Evolutionary conservation across 2,888 invertebrate species (phyloP).

Genomic region (Cetonia aurata): DNA sequence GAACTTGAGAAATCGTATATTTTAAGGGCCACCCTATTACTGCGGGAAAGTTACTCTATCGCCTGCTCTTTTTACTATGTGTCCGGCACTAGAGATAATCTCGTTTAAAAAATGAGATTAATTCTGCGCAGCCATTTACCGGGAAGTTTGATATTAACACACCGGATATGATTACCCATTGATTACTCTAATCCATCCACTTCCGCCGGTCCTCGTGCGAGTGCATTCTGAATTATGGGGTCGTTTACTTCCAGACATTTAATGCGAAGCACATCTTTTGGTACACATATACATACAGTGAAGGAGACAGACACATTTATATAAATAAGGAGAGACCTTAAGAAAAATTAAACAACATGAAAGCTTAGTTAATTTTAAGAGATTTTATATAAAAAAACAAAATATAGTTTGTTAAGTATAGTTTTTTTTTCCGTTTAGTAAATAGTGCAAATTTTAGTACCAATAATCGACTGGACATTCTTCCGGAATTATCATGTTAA

Average conservation of each 20-base stretch:
- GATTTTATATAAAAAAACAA: too few species aligned
- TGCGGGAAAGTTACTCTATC: slow-evolving; percentile 24
- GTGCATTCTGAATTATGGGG: slow-evolving; percentile 32
- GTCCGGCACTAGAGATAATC: slow-evolving; percentile 42
- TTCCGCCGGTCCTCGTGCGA: slow-evolving; percentile 44
- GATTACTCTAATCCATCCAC: slow-evolving; percentile 51
- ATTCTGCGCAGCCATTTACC: slow-evolving; percentile 34
- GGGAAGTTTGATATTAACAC: slow-evolving; percentile 49
- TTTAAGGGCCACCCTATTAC: slow-evolving; percentile 17
- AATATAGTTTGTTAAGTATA: too few species aligned
- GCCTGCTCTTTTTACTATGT: slow-evolving; percentile 31
- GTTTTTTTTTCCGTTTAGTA: too few species aligned
- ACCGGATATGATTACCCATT: slow-evolving; percentile 53
- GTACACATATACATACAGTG: too few species aligned
- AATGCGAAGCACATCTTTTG: too few species aligned
- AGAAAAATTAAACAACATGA: too few species aligned
- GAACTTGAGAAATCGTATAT: slow-evolving; percentile 31
- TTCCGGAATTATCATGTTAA: too few species aligned
- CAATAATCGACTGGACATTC: too few species aligned
- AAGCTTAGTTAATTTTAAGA: too few species aligned
- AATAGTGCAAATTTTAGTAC: too few species aligned
- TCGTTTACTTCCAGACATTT: slow-evolving; percentile 18
- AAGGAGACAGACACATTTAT: too few species aligned
- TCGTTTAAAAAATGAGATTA: slow-evolving; percentile 42
- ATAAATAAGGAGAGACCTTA: too few species aligned